Percentiles rank a stretch among this genome's conserved stretches.
Conservation (phyloP, 2,888 invertebrate genomes). For the Synanthedon tipuliformis region DNA sequence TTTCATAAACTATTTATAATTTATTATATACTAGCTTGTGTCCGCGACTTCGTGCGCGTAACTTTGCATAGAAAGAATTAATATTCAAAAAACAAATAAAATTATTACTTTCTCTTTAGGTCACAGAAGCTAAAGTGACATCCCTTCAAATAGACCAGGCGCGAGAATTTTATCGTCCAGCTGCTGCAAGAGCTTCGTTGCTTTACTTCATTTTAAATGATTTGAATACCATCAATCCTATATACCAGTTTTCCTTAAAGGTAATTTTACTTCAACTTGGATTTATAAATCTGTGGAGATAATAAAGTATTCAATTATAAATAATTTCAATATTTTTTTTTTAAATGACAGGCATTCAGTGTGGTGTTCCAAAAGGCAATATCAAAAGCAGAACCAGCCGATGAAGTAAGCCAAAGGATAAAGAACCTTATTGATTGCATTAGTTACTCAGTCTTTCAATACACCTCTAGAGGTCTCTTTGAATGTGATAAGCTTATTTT, state of each 20-base stretch:
- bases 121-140: slow-evolving; percentile 91
- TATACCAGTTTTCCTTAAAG: slow-evolving; percentile 97
- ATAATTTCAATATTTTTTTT: background rate
- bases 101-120: slow-evolving; percentile 31
- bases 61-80: too few relatives aligned
- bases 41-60: too few relatives aligned
- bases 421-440: slow-evolving; percentile 94
- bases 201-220: slow-evolving; percentile 96
- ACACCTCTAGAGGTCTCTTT: slow-evolving; percentile 93
- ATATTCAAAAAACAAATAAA: too few relatives aligned
- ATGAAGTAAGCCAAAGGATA: slow-evolving; percentile 82
- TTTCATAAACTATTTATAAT: background rate
- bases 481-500: slow-evolving; percentile 97
- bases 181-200: slow-evolving; percentile 92
- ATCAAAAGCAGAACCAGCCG: slow-evolving; percentile 84
- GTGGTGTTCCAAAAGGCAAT: slow-evolving; percentile 98
- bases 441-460: slow-evolving; percentile 93
- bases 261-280: slow-evolving; percentile 42
- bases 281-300: background rate
- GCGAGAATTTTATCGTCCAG: slow-evolving; percentile 88
- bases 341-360: slow-evolving; percentile 93
- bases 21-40: too few relatives aligned
- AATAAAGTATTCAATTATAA: background rate
- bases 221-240: slow-evolving; percentile 94
- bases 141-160: slow-evolving; percentile 94